Evolutionary conservation across 35 echinoderm and acorn worm genomes (phyloP).

Genomic region (Lytechinus pictus): DNA sequence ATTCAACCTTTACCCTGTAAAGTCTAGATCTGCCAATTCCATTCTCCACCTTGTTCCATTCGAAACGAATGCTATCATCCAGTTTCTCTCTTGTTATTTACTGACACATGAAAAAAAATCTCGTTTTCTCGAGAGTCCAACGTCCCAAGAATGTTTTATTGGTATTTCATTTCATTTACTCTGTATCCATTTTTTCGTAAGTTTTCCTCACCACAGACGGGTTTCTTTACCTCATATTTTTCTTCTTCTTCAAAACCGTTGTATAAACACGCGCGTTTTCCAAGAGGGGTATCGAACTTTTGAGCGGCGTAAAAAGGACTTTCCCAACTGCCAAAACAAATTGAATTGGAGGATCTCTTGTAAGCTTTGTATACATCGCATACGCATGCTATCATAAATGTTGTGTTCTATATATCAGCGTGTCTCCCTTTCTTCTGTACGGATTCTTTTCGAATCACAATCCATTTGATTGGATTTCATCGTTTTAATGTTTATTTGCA

Average conservation of each 20-base stretch:
- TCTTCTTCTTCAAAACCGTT: not conserved
- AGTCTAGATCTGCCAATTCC: not conserved
- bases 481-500: too few species aligned
- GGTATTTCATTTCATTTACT: constrained; percentile 5
- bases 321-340: not conserved
- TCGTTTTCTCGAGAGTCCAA: not conserved
- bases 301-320: not conserved
- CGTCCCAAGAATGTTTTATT: not conserved
- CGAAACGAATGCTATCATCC: not conserved
- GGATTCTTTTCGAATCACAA: too few species aligned
- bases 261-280: not conserved
- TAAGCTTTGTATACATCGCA: too few species aligned
- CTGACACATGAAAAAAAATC: not conserved
- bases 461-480: too few species aligned
- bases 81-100: not conserved
- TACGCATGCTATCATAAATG: too few species aligned
- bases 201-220: not conserved
- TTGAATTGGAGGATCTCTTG: not conserved
- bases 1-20: not conserved
- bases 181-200: not conserved
- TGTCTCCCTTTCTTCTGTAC: too few species aligned
- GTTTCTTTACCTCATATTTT: not conserved
- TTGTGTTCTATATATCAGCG: too few species aligned
- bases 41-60: not conserved
- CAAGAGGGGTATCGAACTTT: not conserved